Conservation (phyloP, 2,113 vertebrate species). For the Etheostoma spectabile region DNA sequence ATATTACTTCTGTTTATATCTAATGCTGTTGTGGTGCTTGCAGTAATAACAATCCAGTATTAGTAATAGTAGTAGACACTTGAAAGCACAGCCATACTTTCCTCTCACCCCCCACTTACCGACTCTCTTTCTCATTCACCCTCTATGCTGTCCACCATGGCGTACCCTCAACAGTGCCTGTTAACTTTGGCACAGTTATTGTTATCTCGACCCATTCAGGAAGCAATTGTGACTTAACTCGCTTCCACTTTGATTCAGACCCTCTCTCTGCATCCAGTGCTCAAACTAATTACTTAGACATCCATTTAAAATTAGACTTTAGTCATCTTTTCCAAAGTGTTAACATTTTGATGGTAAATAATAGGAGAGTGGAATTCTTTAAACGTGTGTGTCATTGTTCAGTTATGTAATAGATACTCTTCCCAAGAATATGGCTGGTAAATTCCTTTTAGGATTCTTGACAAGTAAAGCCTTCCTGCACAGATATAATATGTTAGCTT, state of each 20-base stretch:
- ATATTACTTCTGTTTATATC: not conserved
- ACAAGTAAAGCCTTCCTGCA: not conserved
- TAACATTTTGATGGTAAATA: not conserved
- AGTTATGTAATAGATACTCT: not conserved
- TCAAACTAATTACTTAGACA: constrained; percentile 22
- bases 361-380: not conserved
- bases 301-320: not conserved
- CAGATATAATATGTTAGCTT: not conserved
- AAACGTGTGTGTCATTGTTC: not conserved
- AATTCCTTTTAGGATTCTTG: not conserved
- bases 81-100: not conserved
- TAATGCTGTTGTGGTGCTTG: not conserved
- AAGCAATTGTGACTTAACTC: constrained; percentile 68
- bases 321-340: not conserved
- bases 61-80: not conserved
- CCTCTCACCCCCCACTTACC: not conserved
- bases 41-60: not conserved
- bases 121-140: not conserved
- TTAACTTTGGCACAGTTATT: constrained; percentile 62
- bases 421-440: not conserved
- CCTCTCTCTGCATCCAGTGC: constrained; percentile 46
- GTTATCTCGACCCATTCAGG: constrained; percentile 69
- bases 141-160: not conserved
- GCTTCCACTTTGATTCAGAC: constrained; percentile 61
- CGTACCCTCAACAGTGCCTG: constrained; percentile 32